phyloP scores from a whole-genome alignment of 2,113 vertebrate species.

The Naja naja region DNA sequence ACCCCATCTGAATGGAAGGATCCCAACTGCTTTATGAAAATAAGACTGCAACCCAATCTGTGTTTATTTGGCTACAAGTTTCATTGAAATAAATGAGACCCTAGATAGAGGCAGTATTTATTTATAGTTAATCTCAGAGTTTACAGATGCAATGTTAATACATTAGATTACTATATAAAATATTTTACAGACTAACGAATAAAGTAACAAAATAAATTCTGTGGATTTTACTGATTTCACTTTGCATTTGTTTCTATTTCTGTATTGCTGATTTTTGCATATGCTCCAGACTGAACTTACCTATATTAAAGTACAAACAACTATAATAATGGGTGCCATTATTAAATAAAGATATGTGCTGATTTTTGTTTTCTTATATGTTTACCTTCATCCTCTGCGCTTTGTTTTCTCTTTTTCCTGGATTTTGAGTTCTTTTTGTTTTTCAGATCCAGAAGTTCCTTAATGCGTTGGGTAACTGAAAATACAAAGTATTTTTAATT shows the following conservation, averaged over 20 bases:
- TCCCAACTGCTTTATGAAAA: background rate
- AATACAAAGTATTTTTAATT: constrained; percentile 35
- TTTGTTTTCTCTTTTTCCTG: constrained; percentile 89
- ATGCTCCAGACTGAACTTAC: background rate
- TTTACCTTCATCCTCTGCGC: constrained; percentile 80
- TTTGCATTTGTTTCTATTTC: background rate
- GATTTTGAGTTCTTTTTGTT: constrained; percentile 90
- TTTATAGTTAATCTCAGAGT: background rate
- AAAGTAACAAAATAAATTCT: background rate
- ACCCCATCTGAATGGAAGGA: background rate
- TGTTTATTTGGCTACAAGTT: background rate
- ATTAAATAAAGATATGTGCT: background rate
- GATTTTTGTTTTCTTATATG: background rate
- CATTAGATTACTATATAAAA: background rate
- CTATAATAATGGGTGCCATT: background rate
- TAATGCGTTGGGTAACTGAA: constrained; percentile 81
- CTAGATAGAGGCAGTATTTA: background rate
- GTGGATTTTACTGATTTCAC: background rate
- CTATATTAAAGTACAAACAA: background rate
- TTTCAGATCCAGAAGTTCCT: constrained; percentile 85
- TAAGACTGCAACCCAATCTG: background rate
- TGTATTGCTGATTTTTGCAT: background rate
- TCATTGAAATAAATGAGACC: background rate
- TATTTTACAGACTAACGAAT: background rate
- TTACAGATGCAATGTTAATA: background rate